These are phyloP conservation scores for Hydropotes inermis DNA, from an alignment of 2,113 vertebrate species.

Conservation along the genomic window DNA sequence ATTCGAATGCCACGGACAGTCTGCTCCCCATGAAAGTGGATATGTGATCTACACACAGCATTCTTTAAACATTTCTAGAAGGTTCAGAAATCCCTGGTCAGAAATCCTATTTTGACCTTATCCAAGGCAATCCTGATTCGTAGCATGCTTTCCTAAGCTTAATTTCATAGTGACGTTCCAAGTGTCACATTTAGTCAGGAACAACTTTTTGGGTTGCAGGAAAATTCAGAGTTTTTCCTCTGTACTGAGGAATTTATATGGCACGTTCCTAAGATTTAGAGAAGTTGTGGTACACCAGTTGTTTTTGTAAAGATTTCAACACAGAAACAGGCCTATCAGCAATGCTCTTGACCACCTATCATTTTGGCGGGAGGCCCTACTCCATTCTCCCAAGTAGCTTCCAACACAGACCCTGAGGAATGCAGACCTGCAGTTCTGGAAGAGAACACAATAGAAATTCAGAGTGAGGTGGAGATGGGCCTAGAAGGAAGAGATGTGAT, in stretches of 20 bases:
- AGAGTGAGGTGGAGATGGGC: constrained; percentile 2
- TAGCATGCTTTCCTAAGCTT: not conserved
- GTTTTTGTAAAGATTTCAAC: not conserved
- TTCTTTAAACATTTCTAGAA: constrained; percentile 24
- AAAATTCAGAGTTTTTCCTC: not conserved
- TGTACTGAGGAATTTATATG: not conserved
- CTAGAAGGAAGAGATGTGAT: constrained; percentile 2
- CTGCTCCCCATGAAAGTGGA: not conserved
- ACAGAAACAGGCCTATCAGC: not conserved
- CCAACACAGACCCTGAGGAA: constrained; percentile 9
- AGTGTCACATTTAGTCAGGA: not conserved
- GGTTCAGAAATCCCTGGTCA: not conserved
- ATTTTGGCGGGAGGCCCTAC: not conserved
- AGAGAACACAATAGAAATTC: constrained; percentile 33
- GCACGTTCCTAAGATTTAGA: not conserved
- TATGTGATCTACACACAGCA: not conserved
- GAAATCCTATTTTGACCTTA: constrained; percentile 13
- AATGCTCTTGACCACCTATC: not conserved
- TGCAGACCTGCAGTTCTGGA: not conserved
- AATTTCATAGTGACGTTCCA: constrained; percentile 28
- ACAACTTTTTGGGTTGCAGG: not conserved
- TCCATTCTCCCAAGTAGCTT: not conserved
- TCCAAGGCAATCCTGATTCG: not conserved
- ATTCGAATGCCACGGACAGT: not conserved
- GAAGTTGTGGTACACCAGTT: not conserved